These are phyloP conservation scores for Malurus leucopterus DNA, from an alignment of 2,797 vertebrate species.

Conservation along the genomic window DNA sequence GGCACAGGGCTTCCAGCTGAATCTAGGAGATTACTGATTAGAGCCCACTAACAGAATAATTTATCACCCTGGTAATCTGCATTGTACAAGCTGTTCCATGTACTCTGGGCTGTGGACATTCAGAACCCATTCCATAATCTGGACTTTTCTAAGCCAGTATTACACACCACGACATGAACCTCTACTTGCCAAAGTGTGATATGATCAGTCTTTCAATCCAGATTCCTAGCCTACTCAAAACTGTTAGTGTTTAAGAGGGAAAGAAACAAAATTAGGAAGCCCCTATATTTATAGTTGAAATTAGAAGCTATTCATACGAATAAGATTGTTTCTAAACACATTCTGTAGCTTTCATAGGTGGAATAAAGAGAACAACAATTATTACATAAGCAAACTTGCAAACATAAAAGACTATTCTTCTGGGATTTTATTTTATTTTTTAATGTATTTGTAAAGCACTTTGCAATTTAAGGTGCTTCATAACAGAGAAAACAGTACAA, in stretches of 20 bases:
- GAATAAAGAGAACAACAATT: slow-evolving; percentile 48
- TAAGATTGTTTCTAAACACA: slow-evolving; percentile 41
- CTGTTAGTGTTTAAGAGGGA: not conserved
- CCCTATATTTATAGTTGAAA: slow-evolving; percentile 3
- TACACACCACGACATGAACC: slow-evolving; percentile 1
- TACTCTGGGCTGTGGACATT: not conserved
- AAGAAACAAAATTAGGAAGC: slow-evolving; percentile 33
- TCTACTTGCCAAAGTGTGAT: slow-evolving; percentile 11
- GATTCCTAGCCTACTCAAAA: slow-evolving; percentile 31
- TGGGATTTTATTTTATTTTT: slow-evolving; percentile 65
- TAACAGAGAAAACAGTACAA: slow-evolving; percentile 60
- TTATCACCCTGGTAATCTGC: not conserved
- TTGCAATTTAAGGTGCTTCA: slow-evolving; percentile 58
- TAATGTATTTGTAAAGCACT: slow-evolving; percentile 55
- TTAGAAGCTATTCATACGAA: slow-evolving; percentile 6
- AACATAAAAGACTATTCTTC: slow-evolving; percentile 62
- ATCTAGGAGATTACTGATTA: slow-evolving; percentile 9
- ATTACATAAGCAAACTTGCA: slow-evolving; percentile 54
- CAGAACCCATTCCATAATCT: not conserved
- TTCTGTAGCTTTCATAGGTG: slow-evolving; percentile 15
- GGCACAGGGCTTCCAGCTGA: not conserved
- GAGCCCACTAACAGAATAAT: slow-evolving; percentile 1
- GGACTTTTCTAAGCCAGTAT: slow-evolving; percentile 1
- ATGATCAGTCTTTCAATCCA: slow-evolving; percentile 20
- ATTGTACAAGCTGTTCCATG: not conserved